phyloP scores from a whole-genome alignment of 2,888 invertebrate species.

The Agapostemon virescens region DNA sequence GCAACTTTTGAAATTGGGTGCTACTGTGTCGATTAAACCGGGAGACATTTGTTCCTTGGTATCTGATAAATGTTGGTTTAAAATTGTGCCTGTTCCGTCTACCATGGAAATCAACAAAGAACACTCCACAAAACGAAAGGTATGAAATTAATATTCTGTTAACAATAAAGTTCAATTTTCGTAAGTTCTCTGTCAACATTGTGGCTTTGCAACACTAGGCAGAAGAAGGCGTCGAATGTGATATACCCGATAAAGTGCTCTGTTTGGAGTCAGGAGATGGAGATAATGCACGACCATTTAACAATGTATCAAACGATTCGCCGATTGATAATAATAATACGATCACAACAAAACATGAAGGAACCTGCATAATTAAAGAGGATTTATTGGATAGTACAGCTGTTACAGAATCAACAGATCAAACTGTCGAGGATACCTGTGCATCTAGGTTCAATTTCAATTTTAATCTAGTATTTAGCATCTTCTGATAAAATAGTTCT shows the following conservation, averaged over 20 bases:
- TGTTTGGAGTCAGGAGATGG: slow-evolving; percentile 32
- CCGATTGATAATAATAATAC: slow-evolving; percentile 3
- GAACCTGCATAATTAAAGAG: neutral
- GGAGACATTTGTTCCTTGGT: slow-evolving; percentile 70
- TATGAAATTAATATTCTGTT: slow-evolving; percentile 33
- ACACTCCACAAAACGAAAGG: slow-evolving; percentile 64
- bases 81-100: slow-evolving; percentile 58
- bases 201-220: slow-evolving; percentile 46
- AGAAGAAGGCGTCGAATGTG: slow-evolving; percentile 21
- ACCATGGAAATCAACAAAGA: slow-evolving; percentile 48
- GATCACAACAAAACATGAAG: slow-evolving; percentile 2
- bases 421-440: slow-evolving; percentile 14
- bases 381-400: neutral
- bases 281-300: slow-evolving; percentile 16
- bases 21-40: slow-evolving; percentile 59
- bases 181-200: neutral
- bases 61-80: slow-evolving; percentile 70
- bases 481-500: neutral
- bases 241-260: slow-evolving; percentile 31
- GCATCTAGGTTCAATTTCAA: slow-evolving; percentile 36
- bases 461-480: neutral
- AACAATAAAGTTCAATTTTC: neutral
- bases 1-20: slow-evolving; percentile 64
- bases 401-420: neutral
- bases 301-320: neutral